These are phyloP conservation scores for Xanthia togata DNA, from an alignment of 2,888 invertebrate genomes.

Conservation along the genomic window DNA sequence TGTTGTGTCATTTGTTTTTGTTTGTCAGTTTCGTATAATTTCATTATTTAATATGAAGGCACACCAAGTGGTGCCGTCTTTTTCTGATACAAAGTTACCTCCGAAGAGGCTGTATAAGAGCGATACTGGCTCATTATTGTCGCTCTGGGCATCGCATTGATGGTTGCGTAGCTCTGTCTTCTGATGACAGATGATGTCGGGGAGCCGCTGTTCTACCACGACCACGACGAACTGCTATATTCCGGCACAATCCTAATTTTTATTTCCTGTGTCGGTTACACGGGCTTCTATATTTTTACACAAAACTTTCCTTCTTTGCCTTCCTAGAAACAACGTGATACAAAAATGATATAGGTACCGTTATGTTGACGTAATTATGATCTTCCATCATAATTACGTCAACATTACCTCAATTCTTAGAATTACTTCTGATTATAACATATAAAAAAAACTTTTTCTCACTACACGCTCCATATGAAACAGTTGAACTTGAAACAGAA, in stretches of 20 bases:
- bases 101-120: not conserved
- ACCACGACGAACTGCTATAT: no score
- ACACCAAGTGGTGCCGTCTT: not conserved
- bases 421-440: not conserved
- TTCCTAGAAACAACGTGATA: not conserved
- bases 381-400: not conserved
- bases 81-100: not conserved
- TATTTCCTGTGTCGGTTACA: not conserved
- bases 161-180: no score
- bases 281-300: not conserved
- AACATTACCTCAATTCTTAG: not conserved
- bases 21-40: not conserved
- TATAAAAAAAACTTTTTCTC: not conserved
- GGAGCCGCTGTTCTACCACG: no score
- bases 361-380: no score
- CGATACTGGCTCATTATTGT: not conserved
- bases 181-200: no score
- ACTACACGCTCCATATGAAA: not conserved
- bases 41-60: not conserved
- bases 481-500: constrained; percentile 24
- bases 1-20: not conserved
- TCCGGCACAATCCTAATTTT: no score
- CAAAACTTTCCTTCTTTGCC: not conserved
- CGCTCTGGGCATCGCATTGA: no score
- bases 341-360: not conserved